Percentiles rank a stretch among this genome's conserved stretches.
Evolutionary conservation across 2,113 vertebrate genomes (phyloP).

Genomic region (Mobula hypostoma): DNA sequence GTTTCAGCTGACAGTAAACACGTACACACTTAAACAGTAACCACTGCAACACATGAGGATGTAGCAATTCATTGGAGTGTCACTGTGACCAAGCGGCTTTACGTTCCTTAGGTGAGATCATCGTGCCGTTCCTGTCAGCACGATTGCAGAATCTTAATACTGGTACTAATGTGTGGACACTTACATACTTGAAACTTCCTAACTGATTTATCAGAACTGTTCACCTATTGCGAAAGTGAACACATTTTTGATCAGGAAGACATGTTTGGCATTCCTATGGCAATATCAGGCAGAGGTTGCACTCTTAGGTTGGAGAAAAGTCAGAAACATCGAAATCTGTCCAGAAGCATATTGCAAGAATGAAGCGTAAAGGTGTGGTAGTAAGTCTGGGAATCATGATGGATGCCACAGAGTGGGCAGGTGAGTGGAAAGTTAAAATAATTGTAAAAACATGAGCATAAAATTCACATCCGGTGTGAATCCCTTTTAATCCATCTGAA

Average conservation of each 20-base stretch:
- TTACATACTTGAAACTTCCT: background rate
- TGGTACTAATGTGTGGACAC: background rate
- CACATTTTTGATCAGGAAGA: background rate
- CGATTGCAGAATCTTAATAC: background rate
- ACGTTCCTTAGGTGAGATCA: background rate
- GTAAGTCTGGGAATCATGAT: background rate
- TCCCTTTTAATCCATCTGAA: background rate
- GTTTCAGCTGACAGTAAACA: conserved; percentile 18
- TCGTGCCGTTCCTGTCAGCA: background rate
- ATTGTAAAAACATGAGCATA: background rate
- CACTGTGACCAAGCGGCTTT: background rate
- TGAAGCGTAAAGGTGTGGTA: background rate
- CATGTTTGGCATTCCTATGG: background rate
- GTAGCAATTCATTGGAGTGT: background rate
- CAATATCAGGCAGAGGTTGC: background rate
- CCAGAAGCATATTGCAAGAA: background rate
- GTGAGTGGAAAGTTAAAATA: background rate
- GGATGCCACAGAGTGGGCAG: background rate
- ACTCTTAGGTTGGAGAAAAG: background rate
- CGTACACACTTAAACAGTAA: background rate
- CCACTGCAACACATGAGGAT: background rate
- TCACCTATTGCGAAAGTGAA: background rate
- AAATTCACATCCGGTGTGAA: background rate
- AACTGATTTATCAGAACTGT: background rate
- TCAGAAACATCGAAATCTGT: background rate